These are phyloP conservation scores for Charadrius vociferus DNA, from an alignment of 2,113 vertebrate genomes.

Conservation along the genomic window DNA sequence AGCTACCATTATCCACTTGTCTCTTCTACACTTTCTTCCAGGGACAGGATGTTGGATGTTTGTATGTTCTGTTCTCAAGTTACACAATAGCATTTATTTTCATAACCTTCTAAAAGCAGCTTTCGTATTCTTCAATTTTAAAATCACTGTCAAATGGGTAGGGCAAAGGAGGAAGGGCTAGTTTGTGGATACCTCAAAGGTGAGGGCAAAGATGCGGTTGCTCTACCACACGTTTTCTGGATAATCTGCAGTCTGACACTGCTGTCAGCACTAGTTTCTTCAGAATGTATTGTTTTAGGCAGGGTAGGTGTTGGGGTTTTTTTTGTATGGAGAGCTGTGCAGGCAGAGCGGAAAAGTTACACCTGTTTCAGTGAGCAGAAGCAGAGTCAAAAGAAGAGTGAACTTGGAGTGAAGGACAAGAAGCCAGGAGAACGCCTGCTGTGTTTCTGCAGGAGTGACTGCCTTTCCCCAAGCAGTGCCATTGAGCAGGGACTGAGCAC, in stretches of 20 bases:
- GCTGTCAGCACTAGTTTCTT: not conserved
- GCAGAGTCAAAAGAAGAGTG: not conserved
- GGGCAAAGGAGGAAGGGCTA: not conserved
- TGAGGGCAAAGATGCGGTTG: not conserved
- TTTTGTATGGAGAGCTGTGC: not conserved
- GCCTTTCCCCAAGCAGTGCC: not conserved
- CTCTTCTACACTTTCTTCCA: not conserved
- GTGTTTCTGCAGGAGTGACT: not conserved
- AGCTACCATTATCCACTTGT: not conserved
- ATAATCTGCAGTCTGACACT: not conserved
- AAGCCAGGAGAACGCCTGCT: not conserved
- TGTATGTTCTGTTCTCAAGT: not conserved
- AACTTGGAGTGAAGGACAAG: not conserved
- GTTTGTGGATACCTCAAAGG: not conserved
- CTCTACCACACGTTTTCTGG: rapidly evolving
- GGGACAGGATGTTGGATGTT: not conserved
- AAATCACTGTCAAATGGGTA: not conserved
- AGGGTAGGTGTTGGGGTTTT: not conserved
- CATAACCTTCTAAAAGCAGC: not conserved
- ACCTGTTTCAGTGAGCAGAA: not conserved
- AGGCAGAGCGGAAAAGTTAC: not conserved
- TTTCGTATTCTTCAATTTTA: not conserved
- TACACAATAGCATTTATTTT: not conserved
- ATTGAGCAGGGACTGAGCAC: not conserved
- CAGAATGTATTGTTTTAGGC: not conserved